Evolutionary conservation across 2,113 vertebrate species (phyloP).

Genomic region (Mus spicilegus): DNA sequence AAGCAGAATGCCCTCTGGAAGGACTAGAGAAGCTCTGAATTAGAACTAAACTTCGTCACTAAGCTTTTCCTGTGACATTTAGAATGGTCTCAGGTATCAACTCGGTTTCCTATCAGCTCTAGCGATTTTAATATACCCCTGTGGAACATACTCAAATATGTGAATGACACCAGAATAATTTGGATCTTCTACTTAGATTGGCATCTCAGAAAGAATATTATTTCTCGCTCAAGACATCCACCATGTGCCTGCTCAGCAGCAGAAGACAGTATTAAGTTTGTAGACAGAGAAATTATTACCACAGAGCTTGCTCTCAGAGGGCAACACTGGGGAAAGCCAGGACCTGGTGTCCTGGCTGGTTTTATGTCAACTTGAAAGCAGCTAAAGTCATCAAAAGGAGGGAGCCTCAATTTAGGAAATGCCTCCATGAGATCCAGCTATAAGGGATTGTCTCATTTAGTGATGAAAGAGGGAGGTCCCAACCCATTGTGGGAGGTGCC

Average conservation of each 20-base stretch:
- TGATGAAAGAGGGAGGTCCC: rapidly evolving
- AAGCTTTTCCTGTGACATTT: neutral
- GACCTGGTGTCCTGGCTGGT: neutral
- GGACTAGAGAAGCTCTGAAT: neutral
- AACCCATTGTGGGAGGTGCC: neutral
- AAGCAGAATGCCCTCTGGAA: neutral
- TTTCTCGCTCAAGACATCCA: slow-evolving; percentile 14
- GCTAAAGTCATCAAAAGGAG: neutral
- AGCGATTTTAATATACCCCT: neutral
- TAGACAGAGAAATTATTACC: neutral
- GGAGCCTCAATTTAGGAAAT: neutral
- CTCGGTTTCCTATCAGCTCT: neutral
- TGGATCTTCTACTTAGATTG: slow-evolving; percentile 26
- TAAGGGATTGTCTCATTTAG: neutral
- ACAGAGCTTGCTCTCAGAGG: slow-evolving; percentile 38
- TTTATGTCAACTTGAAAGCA: neutral
- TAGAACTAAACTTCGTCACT: neutral
- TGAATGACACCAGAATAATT: neutral
- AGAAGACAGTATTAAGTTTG: neutral
- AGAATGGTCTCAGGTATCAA: neutral
- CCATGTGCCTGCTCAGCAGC: neutral
- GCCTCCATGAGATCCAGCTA: neutral
- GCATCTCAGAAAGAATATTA: slow-evolving; percentile 39
- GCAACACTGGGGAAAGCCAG: neutral
- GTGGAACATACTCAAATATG: neutral